Conservation (phyloP, 2,797 vertebrate species). For the Macropodus opercularis region DNA sequence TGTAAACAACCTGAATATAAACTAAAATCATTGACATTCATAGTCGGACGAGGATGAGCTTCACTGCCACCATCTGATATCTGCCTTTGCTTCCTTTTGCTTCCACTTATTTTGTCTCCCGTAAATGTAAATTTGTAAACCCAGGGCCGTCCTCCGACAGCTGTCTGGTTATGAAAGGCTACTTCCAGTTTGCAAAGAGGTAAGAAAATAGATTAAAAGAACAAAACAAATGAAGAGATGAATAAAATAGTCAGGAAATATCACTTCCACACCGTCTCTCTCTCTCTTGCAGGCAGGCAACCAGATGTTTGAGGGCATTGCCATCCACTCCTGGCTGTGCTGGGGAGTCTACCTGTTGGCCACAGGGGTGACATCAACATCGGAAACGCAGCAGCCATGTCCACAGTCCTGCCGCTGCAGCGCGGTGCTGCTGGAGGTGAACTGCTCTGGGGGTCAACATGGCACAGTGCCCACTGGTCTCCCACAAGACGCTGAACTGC, state of each 20-base stretch:
- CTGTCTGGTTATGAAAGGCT: slow-evolving; percentile 56
- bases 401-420: slow-evolving; percentile 82
- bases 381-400: slow-evolving; percentile 70
- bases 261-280: neutral
- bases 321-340: slow-evolving; percentile 64
- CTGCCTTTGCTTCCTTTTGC: neutral
- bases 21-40: slow-evolving; percentile 10
- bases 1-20: slow-evolving; percentile 13
- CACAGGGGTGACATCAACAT: slow-evolving; percentile 49
- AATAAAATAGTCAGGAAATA: neutral
- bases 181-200: slow-evolving; percentile 27
- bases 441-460: slow-evolving; percentile 82
- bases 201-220: neutral
- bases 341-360: slow-evolving; percentile 75
- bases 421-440: slow-evolving; percentile 68
- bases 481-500: slow-evolving; percentile 69
- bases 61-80: slow-evolving; percentile 26
- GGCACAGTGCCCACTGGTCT: slow-evolving; percentile 76
- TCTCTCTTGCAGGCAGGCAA: slow-evolving; percentile 59
- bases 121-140: slow-evolving; percentile 9
- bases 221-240: neutral
- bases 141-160: slow-evolving; percentile 10
- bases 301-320: slow-evolving; percentile 76
- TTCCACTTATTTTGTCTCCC: neutral
- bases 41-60: slow-evolving; percentile 16